Evolutionary conservation across 2,888 invertebrate genomes (phyloP), one percentile per base, ranked within the genome.

Genomic region (Geotrupes spiniger): DNA sequence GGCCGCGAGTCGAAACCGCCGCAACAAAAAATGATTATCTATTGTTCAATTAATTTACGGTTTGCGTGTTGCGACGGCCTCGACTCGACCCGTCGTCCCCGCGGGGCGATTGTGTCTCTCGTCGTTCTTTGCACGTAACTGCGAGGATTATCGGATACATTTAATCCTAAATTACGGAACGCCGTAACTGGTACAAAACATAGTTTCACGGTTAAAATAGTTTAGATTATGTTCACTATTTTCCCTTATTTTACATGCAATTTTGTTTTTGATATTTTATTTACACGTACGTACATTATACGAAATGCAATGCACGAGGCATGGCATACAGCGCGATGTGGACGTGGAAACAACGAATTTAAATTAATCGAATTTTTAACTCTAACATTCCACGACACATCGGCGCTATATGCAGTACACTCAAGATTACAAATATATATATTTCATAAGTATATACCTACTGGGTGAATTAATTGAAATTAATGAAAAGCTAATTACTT

Each of bases 191-290:
- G 46, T 46, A 46, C 41, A 46, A 46, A 46, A 46, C 46, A 46
- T 46, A 46, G 40, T 46, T 41, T 46, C 46, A 40, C 41, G 46
- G 41, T 40, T 46, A 46, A 46, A 46, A 46, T 46, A 46, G 31
- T 46, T 40, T 46, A 41, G 46, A 46, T 41, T 46, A 46, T 40
- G 46, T 46, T 25, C 41, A 41, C 46, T 41, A 46, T 33, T 33
- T 15, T 46, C 33, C 25, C 17, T 40, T 46, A 45, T 45, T 28
- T 41, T 46, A 46, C 46, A 46, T 46, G 46, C 46, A 46, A 36
- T 41, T n/a, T n/a, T 41, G 33, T 29, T 16, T 31, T 29, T 41
- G 16, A 12, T 9, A 21, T 38, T 29, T 33, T 33, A 33, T 33
- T 33, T 33, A 33, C 33, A 33, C 8, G 2, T 33, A 33, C 15